Percentiles rank a stretch among this genome's conserved stretches.
These are phyloP conservation scores for Osmerus eperlanus DNA, from an alignment of 2,113 vertebrate species.

Conservation along the genomic window DNA sequence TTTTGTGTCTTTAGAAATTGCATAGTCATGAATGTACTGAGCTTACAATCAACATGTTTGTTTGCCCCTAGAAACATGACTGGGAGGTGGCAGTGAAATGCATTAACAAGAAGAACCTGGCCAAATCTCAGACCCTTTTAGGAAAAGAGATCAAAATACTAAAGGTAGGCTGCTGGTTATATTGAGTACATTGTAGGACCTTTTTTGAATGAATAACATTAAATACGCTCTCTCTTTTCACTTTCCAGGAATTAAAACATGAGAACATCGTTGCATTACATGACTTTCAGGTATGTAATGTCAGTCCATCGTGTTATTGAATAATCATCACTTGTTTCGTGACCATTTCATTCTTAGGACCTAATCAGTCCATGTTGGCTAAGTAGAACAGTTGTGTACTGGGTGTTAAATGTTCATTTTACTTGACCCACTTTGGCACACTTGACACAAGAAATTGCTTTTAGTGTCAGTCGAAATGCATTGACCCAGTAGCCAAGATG, in stretches of 20 bases:
- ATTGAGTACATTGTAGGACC: not conserved
- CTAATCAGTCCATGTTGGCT: too few relatives aligned
- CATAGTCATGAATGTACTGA: too few relatives aligned
- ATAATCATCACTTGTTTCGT: too few relatives aligned
- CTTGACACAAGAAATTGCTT: too few relatives aligned
- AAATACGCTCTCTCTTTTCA: conserved; percentile 15
- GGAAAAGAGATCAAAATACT: conserved; percentile 98
- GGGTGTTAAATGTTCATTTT: too few relatives aligned
- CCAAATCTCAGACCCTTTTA: conserved; percentile 92
- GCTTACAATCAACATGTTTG: not conserved
- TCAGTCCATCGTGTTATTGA: too few relatives aligned
- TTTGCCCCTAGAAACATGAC: conserved; percentile 82
- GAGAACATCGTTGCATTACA: conserved; percentile 97
- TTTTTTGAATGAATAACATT: not conserved
- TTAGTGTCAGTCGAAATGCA: too few relatives aligned
- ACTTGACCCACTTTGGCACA: too few relatives aligned
- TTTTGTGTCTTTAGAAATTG: too few relatives aligned
- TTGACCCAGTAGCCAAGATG: too few relatives aligned
- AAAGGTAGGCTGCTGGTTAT: conserved; percentile 77
- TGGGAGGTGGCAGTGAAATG: conserved; percentile 98
- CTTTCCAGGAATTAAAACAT: conserved; percentile 90
- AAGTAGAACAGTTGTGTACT: too few relatives aligned
- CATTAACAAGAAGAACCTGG: conserved; percentile 97
- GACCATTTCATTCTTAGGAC: too few relatives aligned
- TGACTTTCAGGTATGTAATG: conserved; percentile 88